Conservation (phyloP, 2,888 invertebrate species). For the Carabus problematicus region DNA sequence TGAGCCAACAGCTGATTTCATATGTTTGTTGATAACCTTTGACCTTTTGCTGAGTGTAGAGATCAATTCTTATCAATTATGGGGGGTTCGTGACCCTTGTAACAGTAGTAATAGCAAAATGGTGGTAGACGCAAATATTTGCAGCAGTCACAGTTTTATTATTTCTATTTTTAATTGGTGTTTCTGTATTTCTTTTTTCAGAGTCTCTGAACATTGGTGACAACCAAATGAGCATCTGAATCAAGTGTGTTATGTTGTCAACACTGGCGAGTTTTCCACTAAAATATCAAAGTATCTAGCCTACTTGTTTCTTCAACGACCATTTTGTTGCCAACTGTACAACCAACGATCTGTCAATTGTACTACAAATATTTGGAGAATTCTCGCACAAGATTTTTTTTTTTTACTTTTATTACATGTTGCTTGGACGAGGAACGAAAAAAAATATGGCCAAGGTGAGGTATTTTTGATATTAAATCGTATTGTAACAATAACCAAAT, state of each 20-base stretch:
- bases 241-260: slow-evolving; percentile 21
- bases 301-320: neutral
- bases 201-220: slow-evolving; percentile 28
- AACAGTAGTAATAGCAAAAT: neutral
- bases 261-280: slow-evolving; percentile 21
- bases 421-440: slow-evolving; percentile 15
- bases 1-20: slow-evolving; percentile 9
- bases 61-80: slow-evolving; percentile 20
- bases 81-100: slow-evolving; percentile 28
- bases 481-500: neutral
- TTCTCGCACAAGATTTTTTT: slow-evolving; percentile 1
- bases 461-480: slow-evolving; percentile 36
- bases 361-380: neutral
- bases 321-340: neutral
- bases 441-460: slow-evolving; percentile 19
- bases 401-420: slow-evolving; percentile 16
- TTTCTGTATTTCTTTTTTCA: slow-evolving; percentile 24
- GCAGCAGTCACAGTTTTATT: neutral
- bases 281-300: neutral
- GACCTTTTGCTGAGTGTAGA: slow-evolving; percentile 19
- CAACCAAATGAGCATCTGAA: slow-evolving; percentile 30
- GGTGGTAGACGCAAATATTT: neutral
- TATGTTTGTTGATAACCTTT: slow-evolving; percentile 30
- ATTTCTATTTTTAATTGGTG: neutral
- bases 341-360: too few relatives aligned